Evolutionary conservation across 2,797 vertebrate species (phyloP).

Genomic region (Centroberyx gerrardi): DNA sequence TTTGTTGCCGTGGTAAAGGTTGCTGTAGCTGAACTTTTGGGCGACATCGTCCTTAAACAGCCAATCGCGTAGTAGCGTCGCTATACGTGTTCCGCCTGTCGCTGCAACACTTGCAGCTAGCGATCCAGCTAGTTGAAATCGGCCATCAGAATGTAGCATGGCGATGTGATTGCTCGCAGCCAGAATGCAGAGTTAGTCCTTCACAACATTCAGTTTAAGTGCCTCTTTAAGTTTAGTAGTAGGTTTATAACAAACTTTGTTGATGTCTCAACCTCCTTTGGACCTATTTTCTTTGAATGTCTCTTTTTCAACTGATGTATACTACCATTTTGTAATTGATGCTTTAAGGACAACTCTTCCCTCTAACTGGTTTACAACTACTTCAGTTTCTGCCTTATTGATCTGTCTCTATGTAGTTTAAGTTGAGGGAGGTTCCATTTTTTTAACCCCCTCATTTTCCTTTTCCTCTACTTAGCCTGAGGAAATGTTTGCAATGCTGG

Average conservation of each 20-base stretch:
- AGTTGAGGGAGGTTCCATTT: not conserved
- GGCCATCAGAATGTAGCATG: constrained; percentile 40
- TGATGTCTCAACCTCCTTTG: constrained; percentile 53
- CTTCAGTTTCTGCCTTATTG: constrained; percentile 70
- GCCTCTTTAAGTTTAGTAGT: constrained; percentile 72
- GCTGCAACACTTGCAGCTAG: constrained; percentile 5
- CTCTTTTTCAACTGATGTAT: constrained; percentile 55
- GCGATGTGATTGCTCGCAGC: not conserved
- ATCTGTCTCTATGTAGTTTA: constrained; percentile 28
- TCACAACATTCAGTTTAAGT: constrained; percentile 76
- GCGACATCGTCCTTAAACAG: not conserved
- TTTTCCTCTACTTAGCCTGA: constrained; percentile 30
- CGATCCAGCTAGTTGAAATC: constrained; percentile 7
- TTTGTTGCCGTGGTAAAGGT: not conserved
- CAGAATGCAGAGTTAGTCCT: constrained; percentile 34
- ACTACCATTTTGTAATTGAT: constrained; percentile 53
- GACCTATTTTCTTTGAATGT: constrained; percentile 71
- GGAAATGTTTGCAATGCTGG: constrained; percentile 21
- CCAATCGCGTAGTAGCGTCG: constrained; percentile 1
- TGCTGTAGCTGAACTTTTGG: constrained; percentile 17
- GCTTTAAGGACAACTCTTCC: constrained; percentile 38
- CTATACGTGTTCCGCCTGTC: not conserved
- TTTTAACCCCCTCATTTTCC: constrained; percentile 15
- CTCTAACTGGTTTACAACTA: constrained; percentile 37
- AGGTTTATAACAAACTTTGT: constrained; percentile 37